Evolutionary conservation across 2,113 vertebrate genomes (phyloP).

Genomic region (Bombycilla garrulus): DNA sequence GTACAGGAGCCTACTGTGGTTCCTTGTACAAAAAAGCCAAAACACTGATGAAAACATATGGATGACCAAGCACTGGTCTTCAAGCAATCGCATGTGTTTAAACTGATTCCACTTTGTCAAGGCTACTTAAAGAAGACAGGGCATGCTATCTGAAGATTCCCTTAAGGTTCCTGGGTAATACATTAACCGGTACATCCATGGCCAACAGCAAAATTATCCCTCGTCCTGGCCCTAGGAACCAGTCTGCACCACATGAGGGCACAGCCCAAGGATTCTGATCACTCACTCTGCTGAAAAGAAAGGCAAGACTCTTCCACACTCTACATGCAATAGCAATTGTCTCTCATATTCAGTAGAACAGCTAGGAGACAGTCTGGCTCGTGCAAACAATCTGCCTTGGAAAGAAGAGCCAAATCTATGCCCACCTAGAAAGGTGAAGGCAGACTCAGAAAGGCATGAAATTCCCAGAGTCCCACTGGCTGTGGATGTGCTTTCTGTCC

Average conservation of each 20-base stretch:
- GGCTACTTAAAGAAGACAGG: background rate
- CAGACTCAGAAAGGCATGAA: background rate
- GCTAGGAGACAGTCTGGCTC: background rate
- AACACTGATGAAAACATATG: background rate
- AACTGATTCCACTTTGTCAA: accelerated
- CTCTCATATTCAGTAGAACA: background rate
- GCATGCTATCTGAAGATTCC: background rate
- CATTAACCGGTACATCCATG: background rate
- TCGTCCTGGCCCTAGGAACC: background rate
- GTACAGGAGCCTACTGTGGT: background rate
- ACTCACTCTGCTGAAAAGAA: background rate
- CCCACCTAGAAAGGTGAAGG: background rate
- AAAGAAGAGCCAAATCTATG: background rate
- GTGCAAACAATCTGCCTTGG: background rate
- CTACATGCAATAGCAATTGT: background rate
- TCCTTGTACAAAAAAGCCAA: background rate
- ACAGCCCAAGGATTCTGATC: background rate
- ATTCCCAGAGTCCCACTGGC: background rate
- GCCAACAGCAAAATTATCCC: background rate
- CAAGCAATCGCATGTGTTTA: background rate
- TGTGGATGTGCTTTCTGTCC: background rate
- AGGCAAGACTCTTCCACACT: background rate
- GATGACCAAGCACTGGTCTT: background rate
- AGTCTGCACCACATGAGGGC: background rate
- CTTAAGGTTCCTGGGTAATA: background rate